phyloP scores from a whole-genome alignment of 2,113 vertebrate genomes.

The Rhinolophus sinicus region DNA sequence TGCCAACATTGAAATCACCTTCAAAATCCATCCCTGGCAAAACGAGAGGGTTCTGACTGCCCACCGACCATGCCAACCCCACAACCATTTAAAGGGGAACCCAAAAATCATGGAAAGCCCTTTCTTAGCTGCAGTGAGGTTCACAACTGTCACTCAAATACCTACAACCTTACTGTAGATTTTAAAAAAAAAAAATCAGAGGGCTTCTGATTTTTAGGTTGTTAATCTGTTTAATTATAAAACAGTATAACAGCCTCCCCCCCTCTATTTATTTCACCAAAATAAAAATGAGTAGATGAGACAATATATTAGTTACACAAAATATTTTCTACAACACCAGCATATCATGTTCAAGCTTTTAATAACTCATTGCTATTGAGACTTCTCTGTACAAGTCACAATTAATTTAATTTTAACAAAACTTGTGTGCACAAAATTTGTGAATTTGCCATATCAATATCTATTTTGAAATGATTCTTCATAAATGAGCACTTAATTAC shows the following conservation, averaged over 20 bases:
- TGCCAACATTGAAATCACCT: neutral
- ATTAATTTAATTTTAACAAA: conserved; percentile 57
- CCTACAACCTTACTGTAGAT: neutral
- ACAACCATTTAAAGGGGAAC: neutral
- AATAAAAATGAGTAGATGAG: neutral
- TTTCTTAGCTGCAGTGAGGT: neutral
- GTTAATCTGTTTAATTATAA: neutral
- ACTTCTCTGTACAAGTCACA: neutral
- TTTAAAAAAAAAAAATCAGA: neutral
- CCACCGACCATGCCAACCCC: neutral
- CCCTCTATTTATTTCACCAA: neutral
- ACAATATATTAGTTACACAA: neutral
- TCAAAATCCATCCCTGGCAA: neutral
- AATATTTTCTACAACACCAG: neutral
- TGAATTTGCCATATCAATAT: conserved; percentile 23
- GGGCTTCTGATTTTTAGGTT: neutral
- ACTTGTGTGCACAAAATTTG: neutral
- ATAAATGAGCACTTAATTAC: conserved; percentile 52
- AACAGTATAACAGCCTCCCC: neutral
- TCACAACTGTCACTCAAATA: neutral
- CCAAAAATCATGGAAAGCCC: fast-evolving
- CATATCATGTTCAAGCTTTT: neutral
- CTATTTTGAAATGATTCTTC: conserved; percentile 44
- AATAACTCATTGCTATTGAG: neutral
- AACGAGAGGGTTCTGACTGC: neutral